Conservation (phyloP, 2,888 invertebrate genomes). For the Nomada ruficornis region DNA sequence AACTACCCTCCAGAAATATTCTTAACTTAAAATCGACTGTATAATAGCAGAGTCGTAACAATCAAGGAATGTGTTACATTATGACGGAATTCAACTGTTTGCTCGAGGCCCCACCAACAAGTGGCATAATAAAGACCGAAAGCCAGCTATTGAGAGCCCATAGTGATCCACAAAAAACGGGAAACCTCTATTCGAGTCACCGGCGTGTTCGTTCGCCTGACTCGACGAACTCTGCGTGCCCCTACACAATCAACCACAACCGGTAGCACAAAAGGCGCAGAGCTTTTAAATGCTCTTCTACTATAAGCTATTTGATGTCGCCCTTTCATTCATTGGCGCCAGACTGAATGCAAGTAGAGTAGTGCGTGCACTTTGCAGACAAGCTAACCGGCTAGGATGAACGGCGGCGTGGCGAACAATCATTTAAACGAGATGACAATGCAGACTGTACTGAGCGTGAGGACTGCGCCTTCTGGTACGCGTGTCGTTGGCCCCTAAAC, state of each 20-base stretch:
- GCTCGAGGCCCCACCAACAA: background rate
- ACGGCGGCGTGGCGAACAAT: conserved; percentile 58
- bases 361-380: conserved; percentile 51
- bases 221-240: conserved; percentile 8
- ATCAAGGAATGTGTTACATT: background rate
- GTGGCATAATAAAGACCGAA: background rate
- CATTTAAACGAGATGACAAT: conserved; percentile 73
- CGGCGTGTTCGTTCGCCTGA: conserved; percentile 3
- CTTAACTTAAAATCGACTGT: background rate
- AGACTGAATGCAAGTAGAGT: conserved; percentile 40
- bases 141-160: background rate
- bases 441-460: conserved; percentile 37
- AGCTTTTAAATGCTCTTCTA: conserved; percentile 37
- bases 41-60: background rate
- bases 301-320: conserved; percentile 32
- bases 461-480: conserved; percentile 42
- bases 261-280: conserved; percentile 1
- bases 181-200: background rate
- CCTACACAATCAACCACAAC: background rate
- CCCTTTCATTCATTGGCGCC: conserved; percentile 52
- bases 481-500: conserved; percentile 70
- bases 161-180: background rate
- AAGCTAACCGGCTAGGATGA: conserved; percentile 25
- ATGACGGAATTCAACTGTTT: background rate
- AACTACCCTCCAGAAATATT: conserved; percentile 40